Evolutionary conservation across 2,888 invertebrate genomes (phyloP), one percentile per base, ranked within the genome.

Genomic region (Agrotis segetum): DNA sequence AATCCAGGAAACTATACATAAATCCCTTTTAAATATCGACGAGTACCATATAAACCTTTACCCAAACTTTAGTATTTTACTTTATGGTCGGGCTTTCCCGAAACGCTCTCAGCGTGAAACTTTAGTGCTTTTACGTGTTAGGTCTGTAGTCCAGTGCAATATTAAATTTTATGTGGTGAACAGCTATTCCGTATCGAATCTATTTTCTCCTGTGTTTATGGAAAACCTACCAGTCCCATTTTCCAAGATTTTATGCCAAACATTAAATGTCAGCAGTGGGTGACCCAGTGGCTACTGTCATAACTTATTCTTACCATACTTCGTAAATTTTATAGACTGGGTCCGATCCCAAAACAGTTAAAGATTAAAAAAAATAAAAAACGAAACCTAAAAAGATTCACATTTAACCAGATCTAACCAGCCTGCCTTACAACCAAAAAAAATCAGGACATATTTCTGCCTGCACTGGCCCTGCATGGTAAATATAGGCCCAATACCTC

Each of bases 121-220:
- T 79, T 67, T 83, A 88, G 88, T 86, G 88, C 87, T 82, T 88
- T 88, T 81, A 82, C 85, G 81, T 88, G 88, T 88, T 81, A 74
- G 55, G 63, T 68, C 29, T 56, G 60, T 67, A 64, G 74, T 66
- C 46, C 60, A 55, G 60, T 83, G 66, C 71, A 81, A 74, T 85
- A 84, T 84, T 82, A 77, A 80, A 78, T 72, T 81, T 75, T 81
- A 83, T 76, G 71, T 55, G 59, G 56, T 63, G 67, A 78, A 71
- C 70, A 59, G 59, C 59, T 46, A 76, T 64, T 74, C 11, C 46
- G 55, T 55, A 69, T 79, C 49, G 66, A 58, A 76, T 71, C 65
- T 55, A 47, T 68, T 72, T 70, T 72, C 49, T n/a, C 17, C 16
- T 7, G 21, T 60, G 56, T 66, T 74, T 61, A 68, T 49, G 55